These are phyloP conservation scores for Drosophila murphyi DNA, from an alignment of 1,140 invertebrate genomes.

Conservation along the genomic window DNA sequence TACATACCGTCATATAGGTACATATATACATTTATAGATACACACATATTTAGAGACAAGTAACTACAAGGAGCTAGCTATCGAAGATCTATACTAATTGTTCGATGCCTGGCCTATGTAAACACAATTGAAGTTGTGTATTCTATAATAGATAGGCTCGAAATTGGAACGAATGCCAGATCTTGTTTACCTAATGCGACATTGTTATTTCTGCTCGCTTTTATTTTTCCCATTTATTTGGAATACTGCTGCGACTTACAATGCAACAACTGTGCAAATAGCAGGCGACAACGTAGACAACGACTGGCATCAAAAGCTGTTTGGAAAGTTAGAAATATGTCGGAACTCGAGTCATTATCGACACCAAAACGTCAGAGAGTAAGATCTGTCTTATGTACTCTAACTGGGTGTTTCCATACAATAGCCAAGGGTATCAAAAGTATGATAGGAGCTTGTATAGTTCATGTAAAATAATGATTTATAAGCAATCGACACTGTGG, in stretches of 20 bases:
- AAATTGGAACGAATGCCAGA: constrained; percentile 81
- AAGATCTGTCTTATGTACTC: constrained; percentile 45
- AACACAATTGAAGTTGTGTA: constrained; percentile 64
- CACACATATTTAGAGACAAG: background rate
- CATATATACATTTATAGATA: constrained; percentile 1
- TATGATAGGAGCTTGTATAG: background rate
- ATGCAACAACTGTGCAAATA: constrained; percentile 82
- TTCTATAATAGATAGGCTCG: constrained; percentile 54
- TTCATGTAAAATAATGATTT: background rate
- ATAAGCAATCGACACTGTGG: background rate
- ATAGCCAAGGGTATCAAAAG: constrained; percentile 24
- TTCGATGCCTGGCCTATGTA: constrained; percentile 65
- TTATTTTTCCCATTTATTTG: constrained; percentile 72
- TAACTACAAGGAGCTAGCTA: constrained; percentile 22
- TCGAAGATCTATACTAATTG: constrained; percentile 68
- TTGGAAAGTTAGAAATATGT: constrained; percentile 76
- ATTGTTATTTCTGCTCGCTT: constrained; percentile 66
- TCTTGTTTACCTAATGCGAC: constrained; percentile 77
- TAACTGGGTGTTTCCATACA: constrained; percentile 12
- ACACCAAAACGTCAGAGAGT: constrained; percentile 23
- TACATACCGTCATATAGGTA: constrained; percentile 26
- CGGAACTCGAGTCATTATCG: constrained; percentile 57
- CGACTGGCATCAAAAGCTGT: constrained; percentile 63
- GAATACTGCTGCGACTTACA: constrained; percentile 66
- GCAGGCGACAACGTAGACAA: constrained; percentile 65